Percentiles rank a stretch among this genome's conserved stretches.
These are phyloP conservation scores for Heliocidaris tuberculata DNA, from an alignment of 35 echinoderm and acorn worm species.

Conservation along the genomic window DNA sequence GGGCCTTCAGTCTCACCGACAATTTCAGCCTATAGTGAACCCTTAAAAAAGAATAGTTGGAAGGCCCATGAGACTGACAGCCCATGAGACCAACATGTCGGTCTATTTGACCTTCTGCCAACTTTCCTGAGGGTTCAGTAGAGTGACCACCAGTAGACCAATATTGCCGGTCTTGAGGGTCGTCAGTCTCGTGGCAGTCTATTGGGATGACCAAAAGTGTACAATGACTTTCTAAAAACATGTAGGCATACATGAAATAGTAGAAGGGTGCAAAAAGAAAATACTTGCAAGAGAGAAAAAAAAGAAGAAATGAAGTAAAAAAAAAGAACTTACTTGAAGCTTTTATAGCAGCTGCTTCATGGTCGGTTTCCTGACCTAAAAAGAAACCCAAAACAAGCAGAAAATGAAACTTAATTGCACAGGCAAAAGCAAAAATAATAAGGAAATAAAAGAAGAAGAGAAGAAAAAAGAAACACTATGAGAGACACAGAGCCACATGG, in stretches of 20 bases:
- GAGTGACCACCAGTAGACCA: too few relatives aligned
- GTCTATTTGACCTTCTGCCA: too few relatives aligned
- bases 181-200: too few relatives aligned
- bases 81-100: too few relatives aligned
- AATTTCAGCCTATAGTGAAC: too few relatives aligned
- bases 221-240: too few relatives aligned
- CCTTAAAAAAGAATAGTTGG: too few relatives aligned
- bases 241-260: background rate
- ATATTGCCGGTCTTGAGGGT: too few relatives aligned
- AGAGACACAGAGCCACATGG: background rate
- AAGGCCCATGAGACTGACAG: too few relatives aligned
- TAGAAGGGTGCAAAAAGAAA: background rate
- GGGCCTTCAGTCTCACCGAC: too few relatives aligned
- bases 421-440: background rate
- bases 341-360: background rate
- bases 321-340: background rate
- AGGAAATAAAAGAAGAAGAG: background rate
- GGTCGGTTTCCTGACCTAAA: background rate
- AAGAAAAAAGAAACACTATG: background rate
- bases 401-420: slow-evolving; percentile 3
- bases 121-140: too few relatives aligned
- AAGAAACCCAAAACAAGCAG: slow-evolving; percentile 16
- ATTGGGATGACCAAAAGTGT: too few relatives aligned
- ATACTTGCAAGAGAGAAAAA: background rate
- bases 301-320: background rate